Evolutionary conservation across 2,797 vertebrate species (phyloP).

Genomic region (Propithecus perrieri): DNA sequence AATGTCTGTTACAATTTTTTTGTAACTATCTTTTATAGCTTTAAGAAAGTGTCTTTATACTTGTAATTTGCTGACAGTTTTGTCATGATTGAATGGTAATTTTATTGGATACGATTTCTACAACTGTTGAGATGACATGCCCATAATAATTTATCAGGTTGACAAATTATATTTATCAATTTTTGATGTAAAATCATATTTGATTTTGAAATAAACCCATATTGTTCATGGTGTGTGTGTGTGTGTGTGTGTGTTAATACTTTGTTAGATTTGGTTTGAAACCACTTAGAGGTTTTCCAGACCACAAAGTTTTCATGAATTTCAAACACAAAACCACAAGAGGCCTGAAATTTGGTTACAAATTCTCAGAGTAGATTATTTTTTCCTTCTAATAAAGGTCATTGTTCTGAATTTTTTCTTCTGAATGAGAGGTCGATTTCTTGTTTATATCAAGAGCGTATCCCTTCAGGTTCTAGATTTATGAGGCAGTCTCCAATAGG

Average conservation of each 20-base stretch:
- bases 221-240: not conserved
- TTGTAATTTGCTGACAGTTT: not conserved
- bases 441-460: not conserved
- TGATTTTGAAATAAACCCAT: not conserved
- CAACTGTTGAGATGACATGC: not conserved
- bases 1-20: not conserved
- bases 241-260: not conserved
- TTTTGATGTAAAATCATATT: not conserved
- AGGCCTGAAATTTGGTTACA: not conserved
- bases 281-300: not conserved
- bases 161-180: not conserved
- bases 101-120: not conserved
- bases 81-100: not conserved
- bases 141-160: not conserved
- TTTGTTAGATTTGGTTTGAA: not conserved
- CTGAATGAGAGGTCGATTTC: not conserved
- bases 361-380: not conserved
- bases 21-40: not conserved
- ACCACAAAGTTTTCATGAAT: not conserved
- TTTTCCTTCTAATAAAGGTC: not conserved
- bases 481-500: not conserved
- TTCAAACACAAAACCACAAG: not conserved
- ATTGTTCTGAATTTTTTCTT: not conserved
- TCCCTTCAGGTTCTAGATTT: not conserved
- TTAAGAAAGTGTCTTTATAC: not conserved